Conservation (phyloP, 2,888 invertebrate genomes). For the Hydroisotoma schaefferi region DNA sequence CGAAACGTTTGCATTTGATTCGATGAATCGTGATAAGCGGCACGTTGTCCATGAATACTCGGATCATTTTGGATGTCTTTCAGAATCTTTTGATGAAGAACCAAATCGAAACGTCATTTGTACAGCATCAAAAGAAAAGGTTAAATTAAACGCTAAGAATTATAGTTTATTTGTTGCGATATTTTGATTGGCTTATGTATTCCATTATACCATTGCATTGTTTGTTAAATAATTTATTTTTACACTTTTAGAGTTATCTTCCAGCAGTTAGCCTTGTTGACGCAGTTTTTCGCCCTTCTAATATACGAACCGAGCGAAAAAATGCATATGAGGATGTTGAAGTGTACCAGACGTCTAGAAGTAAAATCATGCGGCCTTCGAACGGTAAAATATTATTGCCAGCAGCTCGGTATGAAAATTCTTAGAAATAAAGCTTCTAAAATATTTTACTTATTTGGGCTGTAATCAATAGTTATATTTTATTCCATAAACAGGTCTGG, state of each 20-base stretch:
- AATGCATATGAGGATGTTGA: constrained; percentile 42
- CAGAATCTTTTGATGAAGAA: constrained; percentile 90
- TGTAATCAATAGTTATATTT: neutral
- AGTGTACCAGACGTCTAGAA: neutral
- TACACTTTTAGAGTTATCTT: constrained; percentile 70
- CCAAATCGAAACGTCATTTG: constrained; percentile 95
- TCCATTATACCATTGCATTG: neutral
- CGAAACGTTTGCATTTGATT: constrained; percentile 72
- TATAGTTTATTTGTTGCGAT: neutral
- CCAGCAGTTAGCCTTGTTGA: constrained; percentile 82
- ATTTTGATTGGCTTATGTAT: neutral
- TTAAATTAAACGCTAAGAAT: constrained; percentile 49
- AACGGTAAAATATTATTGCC: constrained; percentile 3
- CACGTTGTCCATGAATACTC: constrained; percentile 91
- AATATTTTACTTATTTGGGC: neutral
- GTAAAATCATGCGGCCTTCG: constrained; percentile 9
- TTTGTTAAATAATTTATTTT: no score
- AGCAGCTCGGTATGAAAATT: neutral
- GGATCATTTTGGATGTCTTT: constrained; percentile 89
- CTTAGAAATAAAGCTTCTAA: neutral
- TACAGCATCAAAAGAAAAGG: constrained; percentile 76
- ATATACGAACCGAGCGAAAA: constrained; percentile 33
- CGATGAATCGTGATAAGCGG: constrained; percentile 89
- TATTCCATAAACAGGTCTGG: neutral
- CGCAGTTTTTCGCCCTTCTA: constrained; percentile 73